phyloP scores from a whole-genome alignment of 2,113 vertebrate species.

The Tringa solitaria region DNA sequence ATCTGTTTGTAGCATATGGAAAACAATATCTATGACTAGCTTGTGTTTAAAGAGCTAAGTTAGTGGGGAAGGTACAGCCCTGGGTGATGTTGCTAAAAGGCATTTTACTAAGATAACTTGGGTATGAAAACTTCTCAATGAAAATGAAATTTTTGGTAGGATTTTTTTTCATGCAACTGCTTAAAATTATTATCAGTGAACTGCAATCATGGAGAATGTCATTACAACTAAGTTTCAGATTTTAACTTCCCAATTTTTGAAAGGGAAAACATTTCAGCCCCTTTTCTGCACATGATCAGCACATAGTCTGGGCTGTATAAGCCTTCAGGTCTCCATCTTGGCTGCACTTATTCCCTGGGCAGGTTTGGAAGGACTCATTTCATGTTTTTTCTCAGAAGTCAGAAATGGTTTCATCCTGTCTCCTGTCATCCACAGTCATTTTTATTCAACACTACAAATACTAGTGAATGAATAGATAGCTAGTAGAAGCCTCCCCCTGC shows the following conservation, averaged over 20 bases:
- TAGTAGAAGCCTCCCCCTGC: not conserved
- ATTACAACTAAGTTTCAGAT: not conserved
- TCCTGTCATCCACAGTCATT: not conserved
- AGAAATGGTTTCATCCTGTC: not conserved
- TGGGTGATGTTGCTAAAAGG: not conserved
- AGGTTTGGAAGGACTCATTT: not conserved
- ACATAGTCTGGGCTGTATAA: not conserved
- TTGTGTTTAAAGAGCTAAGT: not conserved
- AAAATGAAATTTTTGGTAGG: not conserved
- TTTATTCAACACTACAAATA: not conserved
- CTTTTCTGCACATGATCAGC: not conserved
- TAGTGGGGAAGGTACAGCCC: not conserved
- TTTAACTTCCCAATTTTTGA: not conserved
- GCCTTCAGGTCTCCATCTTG: not conserved
- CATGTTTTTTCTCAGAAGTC: not conserved
- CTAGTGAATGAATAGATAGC: not conserved
- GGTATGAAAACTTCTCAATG: not conserved
- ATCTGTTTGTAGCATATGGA: not conserved
- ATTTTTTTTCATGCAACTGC: accelerated
- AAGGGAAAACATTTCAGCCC: not conserved
- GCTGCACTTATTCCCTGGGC: not conserved
- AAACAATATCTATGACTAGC: not conserved
- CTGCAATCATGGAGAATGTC: accelerated
- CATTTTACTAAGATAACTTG: not conserved
- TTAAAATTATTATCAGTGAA: not conserved